Evolutionary conservation across 2,888 invertebrate genomes (phyloP).

Genomic region (Drosophila paucipuncta): DNA sequence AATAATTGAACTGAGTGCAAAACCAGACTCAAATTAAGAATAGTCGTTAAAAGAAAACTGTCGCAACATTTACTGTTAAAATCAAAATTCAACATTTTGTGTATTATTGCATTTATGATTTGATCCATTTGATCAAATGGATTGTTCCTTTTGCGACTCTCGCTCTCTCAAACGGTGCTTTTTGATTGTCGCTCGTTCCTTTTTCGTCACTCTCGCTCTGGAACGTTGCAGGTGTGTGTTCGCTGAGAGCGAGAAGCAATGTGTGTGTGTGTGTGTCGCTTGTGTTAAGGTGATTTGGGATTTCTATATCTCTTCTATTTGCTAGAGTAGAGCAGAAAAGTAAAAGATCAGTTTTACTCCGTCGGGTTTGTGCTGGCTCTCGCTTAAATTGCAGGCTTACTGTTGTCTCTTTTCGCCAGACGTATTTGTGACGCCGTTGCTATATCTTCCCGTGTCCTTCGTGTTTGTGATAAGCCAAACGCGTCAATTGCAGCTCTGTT

Average conservation of each 20-base stretch:
- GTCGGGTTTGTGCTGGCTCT: not conserved
- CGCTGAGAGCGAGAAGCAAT: not conserved
- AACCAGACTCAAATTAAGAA: not conserved
- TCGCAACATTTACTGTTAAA: too few relatives aligned
- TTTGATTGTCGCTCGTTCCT: not conserved
- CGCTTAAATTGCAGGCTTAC: not conserved
- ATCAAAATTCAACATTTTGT: not conserved
- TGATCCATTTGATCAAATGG: too few relatives aligned
- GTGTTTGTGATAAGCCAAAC: not conserved
- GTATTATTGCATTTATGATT: not conserved
- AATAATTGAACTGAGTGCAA: not conserved
- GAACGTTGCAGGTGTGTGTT: not conserved
- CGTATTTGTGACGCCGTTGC: not conserved
- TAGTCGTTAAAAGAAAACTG: not conserved
- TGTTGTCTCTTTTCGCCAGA: not conserved
- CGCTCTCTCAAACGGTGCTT: not conserved
- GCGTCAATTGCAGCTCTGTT: not conserved
- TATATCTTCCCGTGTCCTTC: too few relatives aligned
- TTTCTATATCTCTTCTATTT: not conserved
- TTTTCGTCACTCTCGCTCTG: not conserved
- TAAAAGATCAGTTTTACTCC: not conserved
- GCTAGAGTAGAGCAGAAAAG: not conserved
- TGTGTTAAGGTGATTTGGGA: not conserved
- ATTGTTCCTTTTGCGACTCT: not conserved
- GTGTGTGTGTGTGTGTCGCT: not conserved